Percentiles rank a stretch among this genome's conserved stretches.
These are phyloP conservation scores for Poecilia wingei DNA, from an alignment of 2,797 vertebrate genomes.

Conservation along the genomic window DNA sequence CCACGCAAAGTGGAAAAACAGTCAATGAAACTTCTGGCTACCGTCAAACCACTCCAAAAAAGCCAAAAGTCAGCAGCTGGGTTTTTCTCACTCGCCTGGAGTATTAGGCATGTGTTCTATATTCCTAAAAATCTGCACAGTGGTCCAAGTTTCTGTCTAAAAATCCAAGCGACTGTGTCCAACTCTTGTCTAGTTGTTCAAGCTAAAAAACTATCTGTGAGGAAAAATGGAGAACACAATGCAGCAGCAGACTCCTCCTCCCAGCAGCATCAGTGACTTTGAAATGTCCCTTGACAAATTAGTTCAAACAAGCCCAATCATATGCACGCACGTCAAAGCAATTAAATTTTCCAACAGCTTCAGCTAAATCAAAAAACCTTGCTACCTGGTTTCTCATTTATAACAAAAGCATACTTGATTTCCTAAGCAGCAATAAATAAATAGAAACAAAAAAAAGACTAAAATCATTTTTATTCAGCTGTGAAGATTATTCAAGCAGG, in stretches of 20 bases:
- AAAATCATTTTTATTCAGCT: conserved; percentile 12
- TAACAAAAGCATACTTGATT: background rate
- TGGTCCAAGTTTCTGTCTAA: conserved; percentile 27
- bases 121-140: conserved; percentile 19
- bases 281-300: conserved; percentile 45
- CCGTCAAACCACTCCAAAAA: conserved; percentile 29
- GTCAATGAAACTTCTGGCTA: conserved; percentile 23
- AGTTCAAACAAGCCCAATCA: conserved; percentile 28
- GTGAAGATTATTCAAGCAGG: conserved; percentile 2
- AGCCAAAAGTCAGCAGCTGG: background rate
- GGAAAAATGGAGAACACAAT: conserved; percentile 16
- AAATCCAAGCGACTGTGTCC: conserved; percentile 10
- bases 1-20: conserved; percentile 42
- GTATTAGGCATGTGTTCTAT: conserved; percentile 7
- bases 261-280: conserved; percentile 63
- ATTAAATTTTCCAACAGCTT: conserved; percentile 29
- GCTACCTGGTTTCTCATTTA: background rate
- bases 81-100: conserved; percentile 14
- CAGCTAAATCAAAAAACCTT: conserved; percentile 16
- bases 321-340: conserved; percentile 10
- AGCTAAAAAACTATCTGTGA: conserved; percentile 43
- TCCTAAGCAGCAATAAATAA: conserved; percentile 2
- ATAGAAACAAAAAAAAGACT: background rate
- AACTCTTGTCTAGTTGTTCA: conserved; percentile 18
- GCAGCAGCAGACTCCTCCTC: conserved; percentile 67